These are phyloP conservation scores for Drosophila micromelanica DNA, from an alignment of 1,140 invertebrate species.

Conservation along the genomic window DNA sequence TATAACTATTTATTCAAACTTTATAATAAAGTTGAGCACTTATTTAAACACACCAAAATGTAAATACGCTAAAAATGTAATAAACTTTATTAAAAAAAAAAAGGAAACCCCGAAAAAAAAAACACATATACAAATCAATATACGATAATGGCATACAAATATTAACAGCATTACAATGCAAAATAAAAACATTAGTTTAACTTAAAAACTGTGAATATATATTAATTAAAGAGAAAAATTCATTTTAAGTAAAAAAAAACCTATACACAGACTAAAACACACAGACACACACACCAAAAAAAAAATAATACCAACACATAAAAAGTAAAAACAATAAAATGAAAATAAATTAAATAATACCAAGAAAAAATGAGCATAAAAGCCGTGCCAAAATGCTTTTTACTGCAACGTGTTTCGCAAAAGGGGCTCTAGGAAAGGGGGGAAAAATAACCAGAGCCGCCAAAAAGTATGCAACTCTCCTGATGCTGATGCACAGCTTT, in stretches of 20 bases:
- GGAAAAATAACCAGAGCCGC: slow-evolving; percentile 21
- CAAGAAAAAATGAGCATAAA: slow-evolving; percentile 39
- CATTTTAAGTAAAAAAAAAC: slow-evolving; percentile 77
- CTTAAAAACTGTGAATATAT: slow-evolving; percentile 75
- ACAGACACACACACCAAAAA: slow-evolving; percentile 19
- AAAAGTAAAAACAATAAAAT: slow-evolving; percentile 64
- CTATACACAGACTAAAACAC: slow-evolving; percentile 40
- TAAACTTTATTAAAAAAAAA: slow-evolving; percentile 14
- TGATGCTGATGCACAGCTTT: slow-evolving; percentile 21
- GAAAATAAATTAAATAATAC: slow-evolving; percentile 52
- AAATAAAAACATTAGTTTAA: slow-evolving; percentile 69
- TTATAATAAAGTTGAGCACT: slow-evolving; percentile 38
- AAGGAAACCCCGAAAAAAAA: background rate
- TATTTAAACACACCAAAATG: slow-evolving; percentile 39
- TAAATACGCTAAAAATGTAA: slow-evolving; percentile 46
- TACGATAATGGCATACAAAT: slow-evolving; percentile 47
- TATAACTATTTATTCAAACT: slow-evolving; percentile 27
- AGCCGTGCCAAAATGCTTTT: slow-evolving; percentile 71
- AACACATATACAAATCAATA: slow-evolving; percentile 27
- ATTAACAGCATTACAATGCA: slow-evolving; percentile 21
- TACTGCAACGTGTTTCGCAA: slow-evolving; percentile 58
- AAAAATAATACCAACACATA: slow-evolving; percentile 25
- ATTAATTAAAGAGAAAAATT: slow-evolving; percentile 71
- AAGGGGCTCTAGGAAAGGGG: background rate
- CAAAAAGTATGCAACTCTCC: slow-evolving; percentile 57